Evolutionary conservation across 2,888 invertebrate species (phyloP).

Genomic region (Tetragonula carbonaria): DNA sequence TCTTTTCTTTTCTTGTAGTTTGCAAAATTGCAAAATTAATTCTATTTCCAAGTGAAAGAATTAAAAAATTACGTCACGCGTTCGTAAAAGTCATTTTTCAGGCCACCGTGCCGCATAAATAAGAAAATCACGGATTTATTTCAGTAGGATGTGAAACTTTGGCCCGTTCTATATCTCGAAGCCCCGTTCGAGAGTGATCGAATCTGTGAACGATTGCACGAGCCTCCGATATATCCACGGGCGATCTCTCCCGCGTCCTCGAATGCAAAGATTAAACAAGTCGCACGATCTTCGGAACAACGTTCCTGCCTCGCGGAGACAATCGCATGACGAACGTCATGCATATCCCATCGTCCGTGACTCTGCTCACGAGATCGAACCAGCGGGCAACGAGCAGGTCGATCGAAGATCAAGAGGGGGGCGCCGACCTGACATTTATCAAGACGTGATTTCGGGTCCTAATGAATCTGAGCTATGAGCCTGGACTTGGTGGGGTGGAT

Average conservation of each 20-base stretch:
- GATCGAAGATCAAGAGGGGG: constrained; percentile 8
- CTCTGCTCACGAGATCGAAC: constrained; percentile 43
- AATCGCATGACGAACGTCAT: constrained; percentile 61
- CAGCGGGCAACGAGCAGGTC: not conserved
- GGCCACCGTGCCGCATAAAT: too few species aligned
- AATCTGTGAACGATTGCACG: not conserved
- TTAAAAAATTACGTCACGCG: too few species aligned
- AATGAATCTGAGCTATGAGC: constrained; percentile 54
- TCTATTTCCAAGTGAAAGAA: too few species aligned
- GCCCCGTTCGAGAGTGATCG: not conserved
- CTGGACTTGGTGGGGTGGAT: constrained; percentile 26
- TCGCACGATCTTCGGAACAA: constrained; percentile 39
- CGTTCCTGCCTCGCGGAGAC: constrained; percentile 34
- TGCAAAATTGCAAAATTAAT: too few species aligned
- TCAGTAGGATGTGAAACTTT: too few species aligned
- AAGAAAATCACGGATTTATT: too few species aligned
- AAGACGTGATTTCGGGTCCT: constrained; percentile 66
- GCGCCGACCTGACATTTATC: constrained; percentile 66
- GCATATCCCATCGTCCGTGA: constrained; percentile 61
- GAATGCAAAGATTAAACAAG: constrained; percentile 37
- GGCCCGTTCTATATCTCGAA: not conserved
- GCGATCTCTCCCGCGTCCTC: not conserved
- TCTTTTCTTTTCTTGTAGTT: too few species aligned
- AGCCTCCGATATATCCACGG: not conserved
- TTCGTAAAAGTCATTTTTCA: too few species aligned